Conservation (phyloP, 1,140 invertebrate genomes). For the Melitaea cinxia region DNA sequence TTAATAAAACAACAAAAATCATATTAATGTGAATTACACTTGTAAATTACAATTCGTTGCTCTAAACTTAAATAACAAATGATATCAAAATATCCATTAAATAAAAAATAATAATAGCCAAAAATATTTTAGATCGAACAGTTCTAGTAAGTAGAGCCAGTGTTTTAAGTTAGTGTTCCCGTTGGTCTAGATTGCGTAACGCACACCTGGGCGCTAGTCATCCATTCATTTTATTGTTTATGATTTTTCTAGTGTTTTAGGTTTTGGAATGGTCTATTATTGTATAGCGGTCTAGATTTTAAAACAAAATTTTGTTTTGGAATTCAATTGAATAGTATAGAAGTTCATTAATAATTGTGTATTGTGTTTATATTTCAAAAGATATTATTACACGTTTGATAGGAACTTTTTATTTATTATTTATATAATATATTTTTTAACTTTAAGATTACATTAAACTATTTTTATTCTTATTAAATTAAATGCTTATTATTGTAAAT, state of each 20-base stretch:
- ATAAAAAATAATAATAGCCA: slow-evolving; percentile 1
- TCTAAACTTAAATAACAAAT: too few species aligned
- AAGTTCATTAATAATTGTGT: not conserved
- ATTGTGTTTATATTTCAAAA: not conserved
- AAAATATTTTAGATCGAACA: too few species aligned
- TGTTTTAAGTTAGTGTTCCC: not conserved
- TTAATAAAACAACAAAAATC: too few species aligned
- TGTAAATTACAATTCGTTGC: too few species aligned
- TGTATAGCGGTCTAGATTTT: slow-evolving; percentile 24
- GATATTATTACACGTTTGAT: too few species aligned
- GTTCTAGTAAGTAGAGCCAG: not conserved
- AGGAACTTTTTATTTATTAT: too few species aligned
- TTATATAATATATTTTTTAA: too few species aligned
- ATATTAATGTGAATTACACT: too few species aligned
- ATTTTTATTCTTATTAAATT: too few species aligned
- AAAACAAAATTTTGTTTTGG: slow-evolving; percentile 33
- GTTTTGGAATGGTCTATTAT: slow-evolving; percentile 26
- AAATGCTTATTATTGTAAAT: too few species aligned
- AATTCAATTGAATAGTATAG: slow-evolving; percentile 4
- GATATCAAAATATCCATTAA: too few species aligned
- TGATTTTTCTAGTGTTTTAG: slow-evolving; percentile 32
- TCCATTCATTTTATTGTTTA: slow-evolving; percentile 47
- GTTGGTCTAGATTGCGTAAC: slow-evolving; percentile 31
- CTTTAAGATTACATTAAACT: too few species aligned
- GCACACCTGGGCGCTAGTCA: slow-evolving; percentile 61